Evolutionary conservation across 1,140 invertebrate genomes (phyloP), one percentile per base, ranked within the genome.

Genomic region (Cotesia glomerata): DNA sequence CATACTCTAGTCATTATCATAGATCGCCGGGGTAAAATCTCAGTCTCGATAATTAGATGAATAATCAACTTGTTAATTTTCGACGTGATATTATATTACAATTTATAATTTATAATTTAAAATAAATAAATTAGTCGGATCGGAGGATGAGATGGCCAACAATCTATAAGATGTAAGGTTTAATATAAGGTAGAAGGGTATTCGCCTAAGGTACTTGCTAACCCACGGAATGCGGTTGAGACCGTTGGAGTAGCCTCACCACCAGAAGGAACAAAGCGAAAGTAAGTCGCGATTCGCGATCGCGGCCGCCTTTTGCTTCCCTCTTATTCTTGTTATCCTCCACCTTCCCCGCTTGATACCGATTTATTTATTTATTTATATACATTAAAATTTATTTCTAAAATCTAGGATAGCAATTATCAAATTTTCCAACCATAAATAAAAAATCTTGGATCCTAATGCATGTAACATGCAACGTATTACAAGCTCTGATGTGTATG

Each of bases 241-340:
- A 72, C 75, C 77, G 68, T 52, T 59, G 69, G 7, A 45, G 39
- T 5, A 45, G 39, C 39, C 7, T 9, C 39, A 45, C 7, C 39
- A 45, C 39, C 52, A 75, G 70, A 71, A 74, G 70, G 77, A 78
- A 79, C 78, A 79, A 79, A 79, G 78, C 77, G 78, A 79, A 79
- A 79, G 78, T 78, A 75, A 78, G 75, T 77, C 71, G 75, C 78
- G 59, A 26, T 26, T 77, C 71, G 75, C 78, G 39, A 67, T 62
- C 69, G 59, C 56, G 61, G 69, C 67, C 72, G 66, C 73, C 71
- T 75, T 26, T 71, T 71, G 67, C 32, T 68, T 58, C 54, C n/a
- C 35, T 59, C 54, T 68, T 68, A 32, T 58, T 66, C 72, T 71
- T 59, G 69, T 59, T 39, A 4, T 58, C n/a, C 52, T 69, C 14